phyloP scores from a whole-genome alignment of 2,113 vertebrate species.

The Columba janthina region DNA sequence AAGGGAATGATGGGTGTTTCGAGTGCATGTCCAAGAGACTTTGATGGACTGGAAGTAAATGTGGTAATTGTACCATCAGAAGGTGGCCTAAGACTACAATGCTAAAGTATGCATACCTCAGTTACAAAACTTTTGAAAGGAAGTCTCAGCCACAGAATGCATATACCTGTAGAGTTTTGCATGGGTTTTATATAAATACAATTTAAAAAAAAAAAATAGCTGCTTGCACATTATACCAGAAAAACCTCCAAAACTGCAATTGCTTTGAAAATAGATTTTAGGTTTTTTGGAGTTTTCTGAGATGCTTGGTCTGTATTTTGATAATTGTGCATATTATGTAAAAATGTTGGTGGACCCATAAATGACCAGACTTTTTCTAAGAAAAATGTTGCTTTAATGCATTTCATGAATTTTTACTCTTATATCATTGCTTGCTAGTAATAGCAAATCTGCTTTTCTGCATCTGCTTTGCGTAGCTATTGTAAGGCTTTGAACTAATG shows the following conservation, averaged over 20 bases:
- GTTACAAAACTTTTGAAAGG: conserved; percentile 95
- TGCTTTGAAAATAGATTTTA: conserved; percentile 99
- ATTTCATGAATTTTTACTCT: conserved; percentile 99
- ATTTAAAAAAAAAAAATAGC: conserved; percentile 95
- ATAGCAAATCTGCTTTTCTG: conserved; percentile 99
- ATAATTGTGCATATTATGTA: conserved; percentile 99
- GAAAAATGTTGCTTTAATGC: conserved; percentile 99
- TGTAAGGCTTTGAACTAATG: conserved; percentile 99
- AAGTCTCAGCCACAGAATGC: conserved; percentile 99
- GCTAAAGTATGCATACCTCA: conserved; percentile 99
- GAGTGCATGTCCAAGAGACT: conserved; percentile 92
- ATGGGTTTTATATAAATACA: conserved; percentile 99
- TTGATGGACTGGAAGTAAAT: conserved; percentile 93
- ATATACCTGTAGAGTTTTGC: conserved; percentile 99
- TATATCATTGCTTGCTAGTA: conserved; percentile 99
- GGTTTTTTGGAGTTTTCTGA: conserved; percentile 99
- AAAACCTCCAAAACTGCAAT: conserved; percentile 99
- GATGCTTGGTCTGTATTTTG: conserved; percentile 99
- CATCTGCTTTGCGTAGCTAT: conserved; percentile 99
- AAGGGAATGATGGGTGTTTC: conserved; percentile 90
- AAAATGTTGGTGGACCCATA: conserved; percentile 99
- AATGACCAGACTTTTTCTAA: conserved; percentile 99
- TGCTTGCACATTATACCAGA: conserved; percentile 99
- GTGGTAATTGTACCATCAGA: conserved; percentile 84
- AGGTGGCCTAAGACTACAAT: conserved; percentile 94